phyloP scores from a whole-genome alignment of 2,113 vertebrate species.

The Jacana jacana region DNA sequence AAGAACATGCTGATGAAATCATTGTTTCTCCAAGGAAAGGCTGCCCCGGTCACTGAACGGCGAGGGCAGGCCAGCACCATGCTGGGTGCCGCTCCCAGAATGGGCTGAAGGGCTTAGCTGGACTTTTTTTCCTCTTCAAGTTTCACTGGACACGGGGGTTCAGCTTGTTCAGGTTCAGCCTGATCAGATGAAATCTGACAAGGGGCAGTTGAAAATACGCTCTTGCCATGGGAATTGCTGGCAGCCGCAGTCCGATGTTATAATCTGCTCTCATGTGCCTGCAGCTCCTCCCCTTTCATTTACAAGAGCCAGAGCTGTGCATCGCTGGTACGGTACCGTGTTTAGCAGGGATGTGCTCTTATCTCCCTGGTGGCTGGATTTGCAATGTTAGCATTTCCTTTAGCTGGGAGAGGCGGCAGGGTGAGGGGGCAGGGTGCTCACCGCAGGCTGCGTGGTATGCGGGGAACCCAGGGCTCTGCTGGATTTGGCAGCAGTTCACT shows the following conservation, averaged over 20 bases:
- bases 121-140: not conserved
- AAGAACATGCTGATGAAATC: not conserved
- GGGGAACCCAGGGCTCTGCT: not conserved
- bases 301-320: fast-evolving
- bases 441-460: not conserved
- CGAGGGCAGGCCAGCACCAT: not conserved
- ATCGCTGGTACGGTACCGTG: fast-evolving
- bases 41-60: fast-evolving
- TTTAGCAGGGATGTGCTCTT: not conserved
- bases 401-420: not conserved
- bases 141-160: not conserved
- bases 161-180: not conserved
- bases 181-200: not conserved
- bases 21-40: not conserved
- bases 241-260: not conserved
- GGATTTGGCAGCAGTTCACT: not conserved
- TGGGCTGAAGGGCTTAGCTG: not conserved
- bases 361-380: not conserved
- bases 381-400: not conserved
- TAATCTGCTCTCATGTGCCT: not conserved
- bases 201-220: not conserved
- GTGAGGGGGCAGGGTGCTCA: fast-evolving
- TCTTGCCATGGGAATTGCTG: not conserved
- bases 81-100: not conserved
- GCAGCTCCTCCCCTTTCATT: not conserved